Evolutionary conservation across 2,797 vertebrate genomes (phyloP).

Genomic region (Brotula barbata): DNA sequence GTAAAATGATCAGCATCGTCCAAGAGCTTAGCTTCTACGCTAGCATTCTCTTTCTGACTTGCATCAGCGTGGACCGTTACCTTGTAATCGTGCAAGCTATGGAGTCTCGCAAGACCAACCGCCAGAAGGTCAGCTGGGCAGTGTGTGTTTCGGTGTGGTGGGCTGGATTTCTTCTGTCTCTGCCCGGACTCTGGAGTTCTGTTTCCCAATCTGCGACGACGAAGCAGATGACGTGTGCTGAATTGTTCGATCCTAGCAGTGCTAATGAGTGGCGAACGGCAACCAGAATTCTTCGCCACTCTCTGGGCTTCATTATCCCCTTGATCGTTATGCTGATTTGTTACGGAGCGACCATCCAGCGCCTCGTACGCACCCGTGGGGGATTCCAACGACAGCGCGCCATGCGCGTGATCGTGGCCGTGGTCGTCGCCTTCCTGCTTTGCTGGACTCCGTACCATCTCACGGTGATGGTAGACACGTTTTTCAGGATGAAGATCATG

Average conservation of each 20-base stretch:
- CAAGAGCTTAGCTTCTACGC: slow-evolving; percentile 79
- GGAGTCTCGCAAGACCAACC: slow-evolving; percentile 43
- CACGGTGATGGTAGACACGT: slow-evolving; percentile 65
- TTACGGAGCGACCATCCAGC: slow-evolving; percentile 71
- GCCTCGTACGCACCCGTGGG: slow-evolving; percentile 65
- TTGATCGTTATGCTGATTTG: slow-evolving; percentile 73
- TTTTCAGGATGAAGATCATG: slow-evolving; percentile 65
- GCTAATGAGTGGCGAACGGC: slow-evolving; percentile 61
- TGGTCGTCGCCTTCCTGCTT: slow-evolving; percentile 73
- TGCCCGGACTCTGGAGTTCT: slow-evolving; percentile 63
- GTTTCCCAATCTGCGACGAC: background rate
- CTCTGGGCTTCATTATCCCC: slow-evolving; percentile 73
- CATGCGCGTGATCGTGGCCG: slow-evolving; percentile 72
- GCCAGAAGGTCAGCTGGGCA: slow-evolving; percentile 49
- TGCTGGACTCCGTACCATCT: slow-evolving; percentile 79
- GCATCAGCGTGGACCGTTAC: slow-evolving; percentile 80
- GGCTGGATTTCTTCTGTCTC: slow-evolving; percentile 57
- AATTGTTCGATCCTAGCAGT: slow-evolving; percentile 46
- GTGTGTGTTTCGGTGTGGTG: slow-evolving; percentile 67
- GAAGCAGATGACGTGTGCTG: slow-evolving; percentile 33
- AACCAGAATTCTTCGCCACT: slow-evolving; percentile 72
- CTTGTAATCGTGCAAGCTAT: slow-evolving; percentile 72
- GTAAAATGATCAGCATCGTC: slow-evolving; percentile 70
- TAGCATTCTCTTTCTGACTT: slow-evolving; percentile 77
- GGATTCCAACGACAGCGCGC: slow-evolving; percentile 73